phyloP scores from a whole-genome alignment of 2,113 vertebrate genomes.

The Salvelinus fontinalis region DNA sequence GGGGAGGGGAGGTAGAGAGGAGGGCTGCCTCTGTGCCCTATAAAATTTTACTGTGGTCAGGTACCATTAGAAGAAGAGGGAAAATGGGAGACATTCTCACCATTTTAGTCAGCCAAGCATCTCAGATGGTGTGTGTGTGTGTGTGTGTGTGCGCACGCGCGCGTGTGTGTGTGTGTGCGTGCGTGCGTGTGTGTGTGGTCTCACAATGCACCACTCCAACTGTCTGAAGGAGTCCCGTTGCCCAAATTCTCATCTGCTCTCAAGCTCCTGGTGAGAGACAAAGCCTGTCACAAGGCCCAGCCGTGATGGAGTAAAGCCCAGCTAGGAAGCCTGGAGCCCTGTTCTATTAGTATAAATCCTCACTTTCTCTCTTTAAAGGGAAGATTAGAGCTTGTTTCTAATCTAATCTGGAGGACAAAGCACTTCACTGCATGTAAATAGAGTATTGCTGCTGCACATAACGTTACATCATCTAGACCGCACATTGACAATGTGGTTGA shows the following conservation, averaged over 20 bases:
- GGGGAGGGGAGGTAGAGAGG: constrained; percentile 3
- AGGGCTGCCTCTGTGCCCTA: constrained; percentile 53
- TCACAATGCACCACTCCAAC: constrained; percentile 32
- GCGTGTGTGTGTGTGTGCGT: not conserved
- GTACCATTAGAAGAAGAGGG: constrained; percentile 62
- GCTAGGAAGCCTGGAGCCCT: constrained; percentile 32
- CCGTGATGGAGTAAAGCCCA: constrained; percentile 39
- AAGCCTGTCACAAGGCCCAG: constrained; percentile 28
- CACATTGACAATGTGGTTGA: not conserved
- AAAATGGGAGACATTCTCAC: constrained; percentile 60
- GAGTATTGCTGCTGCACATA: not conserved
- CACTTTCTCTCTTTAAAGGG: not conserved
- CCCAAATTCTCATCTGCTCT: constrained; percentile 48
- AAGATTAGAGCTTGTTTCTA: not conserved
- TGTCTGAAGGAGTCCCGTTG: constrained; percentile 57
- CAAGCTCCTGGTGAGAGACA: constrained; percentile 15
- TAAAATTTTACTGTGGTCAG: constrained; percentile 75
- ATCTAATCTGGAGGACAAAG: not conserved
- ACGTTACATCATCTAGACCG: not conserved
- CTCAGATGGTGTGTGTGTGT: constrained; percentile 55
- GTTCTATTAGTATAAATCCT: constrained; percentile 27
- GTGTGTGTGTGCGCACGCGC: constrained; percentile 26
- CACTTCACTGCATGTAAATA: not conserved
- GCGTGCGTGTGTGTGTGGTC: not conserved
- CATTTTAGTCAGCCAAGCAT: constrained; percentile 67